A percentile compares a stretch with the other conserved stretches of the same genome.
Conservation (phyloP, 2,888 invertebrate species). For the Dynastes tityus region DNA sequence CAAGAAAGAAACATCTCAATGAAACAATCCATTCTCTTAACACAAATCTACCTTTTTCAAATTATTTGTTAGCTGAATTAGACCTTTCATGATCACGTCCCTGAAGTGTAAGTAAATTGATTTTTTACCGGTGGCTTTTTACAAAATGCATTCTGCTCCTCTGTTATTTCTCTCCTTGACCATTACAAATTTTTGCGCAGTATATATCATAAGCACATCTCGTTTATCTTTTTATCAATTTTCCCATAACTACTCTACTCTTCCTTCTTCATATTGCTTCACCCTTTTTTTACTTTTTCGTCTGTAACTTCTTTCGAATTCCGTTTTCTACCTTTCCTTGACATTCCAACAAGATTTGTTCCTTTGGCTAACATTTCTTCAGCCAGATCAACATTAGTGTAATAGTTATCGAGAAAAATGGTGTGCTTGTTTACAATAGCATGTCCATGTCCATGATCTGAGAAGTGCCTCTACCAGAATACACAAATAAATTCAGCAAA, state of each 20-base stretch:
- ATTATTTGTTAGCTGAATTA: background rate
- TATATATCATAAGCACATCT: background rate
- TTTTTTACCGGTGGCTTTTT: background rate
- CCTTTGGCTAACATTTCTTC: conserved; percentile 41
- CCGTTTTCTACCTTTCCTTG: conserved; percentile 41
- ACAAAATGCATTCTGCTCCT: background rate
- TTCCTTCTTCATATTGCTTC: background rate
- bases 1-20: background rate
- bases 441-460: background rate
- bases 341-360: conserved; percentile 42
- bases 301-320: too few relatives aligned
- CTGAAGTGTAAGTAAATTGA: background rate
- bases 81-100: background rate
- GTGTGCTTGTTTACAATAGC: background rate
- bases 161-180: background rate
- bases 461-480: conserved; percentile 32
- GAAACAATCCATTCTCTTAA: background rate
- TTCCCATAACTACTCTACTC: background rate
- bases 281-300: background rate
- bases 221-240: background rate
- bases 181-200: background rate
- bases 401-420: conserved; percentile 46
- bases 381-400: conserved; percentile 39
- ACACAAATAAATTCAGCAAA: conserved; percentile 30
- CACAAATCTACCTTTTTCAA: too few relatives aligned